Percentiles rank a stretch among this genome's conserved stretches.
These are phyloP conservation scores for Leptinotarsa tumamoca DNA, from an alignment of 2,888 invertebrate species.

Conservation along the genomic window DNA sequence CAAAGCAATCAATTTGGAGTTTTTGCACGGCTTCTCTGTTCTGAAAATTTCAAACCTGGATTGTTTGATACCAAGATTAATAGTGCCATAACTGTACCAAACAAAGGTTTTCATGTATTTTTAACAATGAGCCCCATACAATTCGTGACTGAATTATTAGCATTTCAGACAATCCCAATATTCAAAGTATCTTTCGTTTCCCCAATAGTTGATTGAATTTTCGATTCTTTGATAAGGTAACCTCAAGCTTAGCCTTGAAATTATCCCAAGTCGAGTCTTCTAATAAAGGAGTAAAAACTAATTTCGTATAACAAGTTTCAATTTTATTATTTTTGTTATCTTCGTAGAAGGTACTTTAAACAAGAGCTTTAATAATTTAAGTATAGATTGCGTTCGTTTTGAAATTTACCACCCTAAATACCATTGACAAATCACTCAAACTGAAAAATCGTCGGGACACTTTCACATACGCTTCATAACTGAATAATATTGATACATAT, in stretches of 20 bases:
- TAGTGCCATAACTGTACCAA: conserved; percentile 17
- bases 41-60: neutral
- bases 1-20: neutral
- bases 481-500: neutral
- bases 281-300: neutral
- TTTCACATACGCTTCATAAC: neutral
- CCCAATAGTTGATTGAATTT: neutral
- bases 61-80: neutral
- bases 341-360: neutral
- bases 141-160: neutral
- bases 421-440: neutral
- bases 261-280: neutral
- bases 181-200: neutral
- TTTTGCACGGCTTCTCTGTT: conserved; percentile 10
- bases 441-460: neutral
- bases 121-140: neutral
- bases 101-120: neutral
- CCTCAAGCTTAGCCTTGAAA: neutral
- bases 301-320: neutral
- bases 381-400: neutral
- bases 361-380: neutral
- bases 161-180: neutral
- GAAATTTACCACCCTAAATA: neutral
- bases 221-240: neutral
- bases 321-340: neutral